A percentile compares a stretch with the other conserved stretches of the same genome.
These are phyloP conservation scores for Phocides pigmalion DNA, from an alignment of 1,140 invertebrate genomes.

Conservation along the genomic window DNA sequence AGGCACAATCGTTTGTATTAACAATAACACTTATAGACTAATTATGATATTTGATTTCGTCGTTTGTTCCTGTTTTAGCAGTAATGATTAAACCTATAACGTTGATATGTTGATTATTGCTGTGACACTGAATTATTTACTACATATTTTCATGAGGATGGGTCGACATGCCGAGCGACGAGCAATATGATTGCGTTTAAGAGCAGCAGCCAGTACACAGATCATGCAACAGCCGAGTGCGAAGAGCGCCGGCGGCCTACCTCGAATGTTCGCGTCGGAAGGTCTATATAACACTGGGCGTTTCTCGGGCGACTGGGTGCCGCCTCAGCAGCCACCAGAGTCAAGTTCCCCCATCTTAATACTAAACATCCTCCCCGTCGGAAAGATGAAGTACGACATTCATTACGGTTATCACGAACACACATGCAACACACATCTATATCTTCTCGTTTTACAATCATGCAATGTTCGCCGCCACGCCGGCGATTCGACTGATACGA, in stretches of 20 bases:
- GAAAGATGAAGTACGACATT: conserved; percentile 81
- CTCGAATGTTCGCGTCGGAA: conserved; percentile 33
- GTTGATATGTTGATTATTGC: conserved; percentile 78
- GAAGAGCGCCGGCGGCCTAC: conserved; percentile 46
- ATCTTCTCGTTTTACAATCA: conserved; percentile 72
- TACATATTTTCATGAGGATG: conserved; percentile 47
- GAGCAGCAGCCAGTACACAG: conserved; percentile 56
- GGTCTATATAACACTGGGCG: conserved; percentile 76
- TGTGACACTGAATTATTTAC: conserved; percentile 43
- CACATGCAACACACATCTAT: conserved; percentile 83
- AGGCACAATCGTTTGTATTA: conserved; percentile 34
- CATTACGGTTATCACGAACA: conserved; percentile 72
- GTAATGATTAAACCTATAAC: conserved; percentile 51
- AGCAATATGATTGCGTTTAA: conserved; percentile 58
- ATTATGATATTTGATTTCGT: conserved; percentile 36
- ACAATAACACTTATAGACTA: conserved; percentile 28
- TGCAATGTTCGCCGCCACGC: conserved; percentile 62
- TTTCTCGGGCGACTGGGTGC: conserved; percentile 69
- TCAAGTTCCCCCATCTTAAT: conserved; percentile 78
- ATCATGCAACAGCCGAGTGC: conserved; percentile 55
- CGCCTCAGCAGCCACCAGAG: conserved; percentile 66
- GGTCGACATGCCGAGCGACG: conserved; percentile 68
- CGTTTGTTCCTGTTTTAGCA: conserved; percentile 38
- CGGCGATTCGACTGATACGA: conserved; percentile 39
- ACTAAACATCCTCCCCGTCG: conserved; percentile 72